Base-by-base conservation (phyloP, 1,140 invertebrate genomes). In the Caenorhabditis remanei region DNA sequence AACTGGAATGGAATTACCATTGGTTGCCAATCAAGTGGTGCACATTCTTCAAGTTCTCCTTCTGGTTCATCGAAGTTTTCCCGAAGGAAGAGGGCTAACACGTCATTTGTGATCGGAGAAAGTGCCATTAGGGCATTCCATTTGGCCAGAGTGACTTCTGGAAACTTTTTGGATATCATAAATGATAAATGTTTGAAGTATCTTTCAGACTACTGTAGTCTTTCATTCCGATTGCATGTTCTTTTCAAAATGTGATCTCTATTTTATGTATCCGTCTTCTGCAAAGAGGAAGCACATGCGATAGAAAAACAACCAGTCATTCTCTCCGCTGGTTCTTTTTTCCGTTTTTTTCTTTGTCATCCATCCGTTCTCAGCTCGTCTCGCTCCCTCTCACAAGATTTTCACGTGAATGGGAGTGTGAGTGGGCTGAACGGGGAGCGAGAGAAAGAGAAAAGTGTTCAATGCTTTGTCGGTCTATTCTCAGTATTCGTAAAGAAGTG, bases 51-150 rank as follows among this genome's bases (percentile, higher is more conserved):
- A n/a, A 91, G 65, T 87, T 91, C 90, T 16, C 88, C 89, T 67
- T 90, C 90, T 13, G 90, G 90, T 65, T 90, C 85, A 41, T 91
- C 90, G 84, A 91, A 91, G 85, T 91, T 85, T 65, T 92, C 87
- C 58, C 87, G 46, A 48, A 91, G 83, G 75, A 91, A 91, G 19
- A 53, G 63, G 24, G 56, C 48, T 19, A 91, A 55, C 11, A 83
- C 75, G 24, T 87, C 85, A 21, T 67, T 67, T n/a, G 89, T 85
- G 32, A 91, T 83, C 32, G 58, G 21, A 21, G 87, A 88, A 16
- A 88, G 85, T 21, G 43, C 24, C 19, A 79, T 41, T 19, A 91
- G 46, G 13, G 79, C 43, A 24, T 90, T 89, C 90, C 90, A 91
- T 40, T 88, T 85, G 61, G 50, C 87, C 8, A 91, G 85, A 19